Percentiles rank a stretch among this genome's conserved stretches.
phyloP scores from a whole-genome alignment of 2,888 invertebrate species.

The Melikaiella ostensackeni region DNA sequence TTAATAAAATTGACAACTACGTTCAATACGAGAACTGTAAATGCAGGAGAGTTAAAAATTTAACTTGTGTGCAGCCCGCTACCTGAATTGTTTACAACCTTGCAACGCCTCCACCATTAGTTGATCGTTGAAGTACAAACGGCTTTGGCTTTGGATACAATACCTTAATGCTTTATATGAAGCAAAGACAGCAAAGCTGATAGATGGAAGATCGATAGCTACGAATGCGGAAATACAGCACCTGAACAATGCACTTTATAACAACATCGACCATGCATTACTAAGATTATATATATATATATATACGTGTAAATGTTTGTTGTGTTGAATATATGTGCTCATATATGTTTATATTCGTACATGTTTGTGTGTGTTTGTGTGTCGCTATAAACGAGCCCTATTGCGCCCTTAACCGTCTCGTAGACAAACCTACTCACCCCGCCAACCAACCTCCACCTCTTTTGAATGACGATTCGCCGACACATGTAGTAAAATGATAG shows the following conservation, averaged over 20 bases:
- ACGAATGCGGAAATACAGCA: conserved; percentile 64
- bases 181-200: conserved; percentile 46
- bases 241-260: conserved; percentile 66
- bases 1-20: too few species aligned
- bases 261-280: conserved; percentile 52
- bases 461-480: conserved; percentile 47
- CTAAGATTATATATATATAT: not conserved
- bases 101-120: conserved; percentile 54
- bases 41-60: not conserved
- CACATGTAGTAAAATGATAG: conserved; percentile 12
- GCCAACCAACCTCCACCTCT: conserved; percentile 49
- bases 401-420: not conserved
- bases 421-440: conserved; percentile 34
- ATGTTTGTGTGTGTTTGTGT: conserved; percentile 38
- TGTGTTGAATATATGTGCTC: not conserved
- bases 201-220: conserved; percentile 63
- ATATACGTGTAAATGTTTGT: not conserved
- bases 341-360: not conserved
- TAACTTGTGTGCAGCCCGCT: not conserved
- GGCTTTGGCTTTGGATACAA: conserved; percentile 45
- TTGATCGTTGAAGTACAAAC: conserved; percentile 58
- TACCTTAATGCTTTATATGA: not conserved
- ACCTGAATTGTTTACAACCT: not conserved
- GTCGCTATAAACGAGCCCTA: conserved; percentile 31
- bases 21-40: not conserved